Evolutionary conservation across 1,140 invertebrate species (phyloP), one percentile per base, ranked within the genome.

Genomic region (Diuraphis noxia): DNA sequence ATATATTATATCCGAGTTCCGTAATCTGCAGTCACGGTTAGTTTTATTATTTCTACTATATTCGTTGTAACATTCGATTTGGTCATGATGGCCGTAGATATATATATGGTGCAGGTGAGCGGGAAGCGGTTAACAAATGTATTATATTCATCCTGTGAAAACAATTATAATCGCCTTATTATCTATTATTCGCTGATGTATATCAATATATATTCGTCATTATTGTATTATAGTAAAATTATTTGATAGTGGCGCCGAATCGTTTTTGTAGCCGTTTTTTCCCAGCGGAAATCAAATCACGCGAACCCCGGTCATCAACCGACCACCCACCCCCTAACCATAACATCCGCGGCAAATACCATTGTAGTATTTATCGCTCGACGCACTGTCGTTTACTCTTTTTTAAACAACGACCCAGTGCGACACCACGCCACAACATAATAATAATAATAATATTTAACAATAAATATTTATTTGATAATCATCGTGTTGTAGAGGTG

Each of bases 391-490:
- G 56, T 79, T 89, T 79, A 34, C 40, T 43, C 56, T 43, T 89
- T n/a, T 79, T 7, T 77, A 77, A 79, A 89, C 52, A 89, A 89
- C 40, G 38, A 10, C 88, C 30, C 25, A 25, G 52, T 41, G 49
- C 87, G 30, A 41, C 17, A 38, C 30, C 23, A 38, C 56, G 36
- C 85, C 38, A 52, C 46, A 46, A 30, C 41, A 81, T 38, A 91
- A 89, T 82, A 82, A 82, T 82, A 91, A 91, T 82, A 91, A 81
- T 82, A 91, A 91, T 91, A 91, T 82, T 91, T 82, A 81, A 82
- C 43, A n/a, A 81, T 91, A 91, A 91, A 91, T 91, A 91, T 81
- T 81, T 81, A 91, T 81, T 81, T 52, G 77, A 91, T 81, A 81
- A 82, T 91, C 88, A 89, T 89, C 30, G 88, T 89, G 88, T 89